Conservation (phyloP, 2,113 vertebrate genomes). For the Euleptes europaea region DNA sequence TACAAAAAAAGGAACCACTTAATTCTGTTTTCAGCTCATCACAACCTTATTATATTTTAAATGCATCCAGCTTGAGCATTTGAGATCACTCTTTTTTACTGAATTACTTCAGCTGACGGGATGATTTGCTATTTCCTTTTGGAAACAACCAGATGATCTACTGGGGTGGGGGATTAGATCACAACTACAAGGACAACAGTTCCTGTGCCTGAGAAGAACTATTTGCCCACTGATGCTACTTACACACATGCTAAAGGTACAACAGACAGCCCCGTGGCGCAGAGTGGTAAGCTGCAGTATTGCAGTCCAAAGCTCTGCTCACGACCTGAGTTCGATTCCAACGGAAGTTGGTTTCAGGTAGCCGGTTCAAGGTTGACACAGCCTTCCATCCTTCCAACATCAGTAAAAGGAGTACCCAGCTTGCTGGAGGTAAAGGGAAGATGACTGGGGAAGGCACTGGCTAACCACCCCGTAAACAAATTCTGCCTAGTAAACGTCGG, state of each 20-base stretch:
- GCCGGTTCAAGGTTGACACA: too few species aligned
- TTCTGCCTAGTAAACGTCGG: too few species aligned
- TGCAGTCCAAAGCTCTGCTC: too few species aligned
- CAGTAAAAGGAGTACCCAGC: too few species aligned
- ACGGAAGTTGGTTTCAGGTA: too few species aligned
- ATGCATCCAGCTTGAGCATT: conserved; percentile 36
- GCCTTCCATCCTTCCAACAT: too few species aligned
- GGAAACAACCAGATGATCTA: conserved; percentile 36
- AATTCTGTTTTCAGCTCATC: background rate
- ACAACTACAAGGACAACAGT: conserved; percentile 6
- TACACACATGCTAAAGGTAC: background rate
- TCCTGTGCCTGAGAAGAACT: conserved; percentile 26
- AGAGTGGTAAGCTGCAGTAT: too few species aligned
- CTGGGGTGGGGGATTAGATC: conserved; percentile 38
- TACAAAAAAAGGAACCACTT: background rate
- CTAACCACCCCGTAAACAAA: too few species aligned
- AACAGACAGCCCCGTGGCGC: too few species aligned
- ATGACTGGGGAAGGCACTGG: too few species aligned
- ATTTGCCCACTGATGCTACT: conserved; percentile 3
- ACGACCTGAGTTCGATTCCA: too few species aligned
- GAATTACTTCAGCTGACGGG: conserved; percentile 47
- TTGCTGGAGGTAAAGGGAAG: too few species aligned
- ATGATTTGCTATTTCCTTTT: conserved; percentile 55
- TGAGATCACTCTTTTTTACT: conserved; percentile 44
- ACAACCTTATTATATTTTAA: conserved; percentile 40